Evolutionary conservation across 1,140 invertebrate species (phyloP).

Genomic region (Nylanderia fulva): DNA sequence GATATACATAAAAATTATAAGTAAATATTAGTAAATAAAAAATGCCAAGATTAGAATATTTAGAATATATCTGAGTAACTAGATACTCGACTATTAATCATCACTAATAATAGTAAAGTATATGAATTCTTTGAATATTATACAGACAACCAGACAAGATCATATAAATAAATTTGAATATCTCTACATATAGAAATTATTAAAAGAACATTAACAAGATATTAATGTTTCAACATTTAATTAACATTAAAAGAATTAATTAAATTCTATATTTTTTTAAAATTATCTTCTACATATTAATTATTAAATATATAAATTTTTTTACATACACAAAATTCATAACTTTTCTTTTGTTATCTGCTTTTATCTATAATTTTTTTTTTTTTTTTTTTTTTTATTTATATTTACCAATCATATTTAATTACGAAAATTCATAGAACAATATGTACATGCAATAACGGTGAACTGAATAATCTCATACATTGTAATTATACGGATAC

Average conservation of each 20-base stretch:
- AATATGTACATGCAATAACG: not conserved
- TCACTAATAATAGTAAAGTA: too few relatives aligned
- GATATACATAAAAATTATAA: not conserved
- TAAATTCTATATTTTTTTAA: too few relatives aligned
- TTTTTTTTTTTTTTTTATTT: too few relatives aligned
- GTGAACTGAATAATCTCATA: not conserved
- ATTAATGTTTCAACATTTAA: too few relatives aligned
- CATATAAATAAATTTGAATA: not conserved
- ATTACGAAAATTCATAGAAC: not conserved
- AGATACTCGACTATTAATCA: too few relatives aligned
- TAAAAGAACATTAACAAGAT: too few relatives aligned
- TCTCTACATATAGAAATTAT: not conserved
- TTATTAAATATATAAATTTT: slow-evolving; percentile 27
- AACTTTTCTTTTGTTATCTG: not conserved
- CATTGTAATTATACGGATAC: not conserved
- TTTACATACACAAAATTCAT: not conserved
- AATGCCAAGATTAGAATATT: too few relatives aligned
- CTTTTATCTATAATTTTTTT: not conserved
- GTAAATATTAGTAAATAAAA: not conserved
- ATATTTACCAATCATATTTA: not conserved
- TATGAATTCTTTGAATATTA: too few relatives aligned
- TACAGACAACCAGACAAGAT: too few relatives aligned
- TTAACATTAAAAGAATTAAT: not conserved
- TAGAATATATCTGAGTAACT: too few relatives aligned
- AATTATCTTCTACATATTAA: not conserved